Conservation (phyloP, 2,113 vertebrate genomes). For the Sceloporus undulatus region DNA sequence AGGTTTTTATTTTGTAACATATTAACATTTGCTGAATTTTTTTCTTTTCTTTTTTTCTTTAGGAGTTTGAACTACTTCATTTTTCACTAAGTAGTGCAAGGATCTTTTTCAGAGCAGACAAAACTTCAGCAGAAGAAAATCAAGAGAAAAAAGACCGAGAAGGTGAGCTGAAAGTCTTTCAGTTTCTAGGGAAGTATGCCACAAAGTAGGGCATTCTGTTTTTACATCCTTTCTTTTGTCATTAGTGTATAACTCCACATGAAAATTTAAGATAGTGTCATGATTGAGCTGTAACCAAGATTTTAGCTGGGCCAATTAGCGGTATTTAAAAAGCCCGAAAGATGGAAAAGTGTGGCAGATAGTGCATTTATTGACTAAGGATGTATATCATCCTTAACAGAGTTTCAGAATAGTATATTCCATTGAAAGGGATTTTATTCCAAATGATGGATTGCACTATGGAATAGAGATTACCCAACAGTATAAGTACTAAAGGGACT, state of each 20-base stretch:
- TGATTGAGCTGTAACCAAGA: neutral
- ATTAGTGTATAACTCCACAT: neutral
- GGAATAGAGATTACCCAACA: neutral
- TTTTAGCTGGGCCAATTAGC: neutral
- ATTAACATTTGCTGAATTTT: neutral
- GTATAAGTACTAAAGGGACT: neutral
- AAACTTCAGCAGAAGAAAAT: conserved; percentile 96
- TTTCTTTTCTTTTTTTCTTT: conserved; percentile 60
- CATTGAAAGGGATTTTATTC: neutral
- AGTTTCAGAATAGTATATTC: neutral
- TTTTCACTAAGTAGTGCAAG: conserved; percentile 97
- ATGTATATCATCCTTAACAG: neutral
- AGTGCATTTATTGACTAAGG: neutral
- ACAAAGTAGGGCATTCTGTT: neutral
- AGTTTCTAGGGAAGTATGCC: accelerated
- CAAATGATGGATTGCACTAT: neutral
- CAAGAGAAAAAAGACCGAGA: conserved; percentile 95
- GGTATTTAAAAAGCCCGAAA: neutral
- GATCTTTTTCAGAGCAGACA: conserved; percentile 98
- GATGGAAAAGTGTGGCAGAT: neutral
- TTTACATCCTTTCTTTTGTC: neutral
- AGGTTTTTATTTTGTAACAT: neutral
- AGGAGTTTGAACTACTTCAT: conserved; percentile 99
- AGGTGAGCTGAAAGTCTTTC: conserved; percentile 74
- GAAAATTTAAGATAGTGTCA: neutral